Percentiles rank a stretch among this genome's conserved stretches.
phyloP scores from a whole-genome alignment of 2,113 vertebrate species.

The Muntiacus reevesi region DNA sequence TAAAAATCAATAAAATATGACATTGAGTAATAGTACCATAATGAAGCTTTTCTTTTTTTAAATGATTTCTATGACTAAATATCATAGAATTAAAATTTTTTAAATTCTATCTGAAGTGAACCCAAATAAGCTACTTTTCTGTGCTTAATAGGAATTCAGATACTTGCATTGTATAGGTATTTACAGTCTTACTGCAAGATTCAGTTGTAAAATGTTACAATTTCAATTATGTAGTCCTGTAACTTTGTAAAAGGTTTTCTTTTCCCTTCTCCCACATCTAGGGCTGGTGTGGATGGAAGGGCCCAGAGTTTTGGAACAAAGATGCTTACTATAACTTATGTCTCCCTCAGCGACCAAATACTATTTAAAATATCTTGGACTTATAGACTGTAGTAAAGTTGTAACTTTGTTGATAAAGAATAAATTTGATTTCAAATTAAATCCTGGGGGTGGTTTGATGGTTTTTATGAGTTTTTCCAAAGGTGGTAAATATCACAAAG shows the following conservation, averaged over 20 bases:
- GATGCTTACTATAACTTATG: conserved; percentile 97
- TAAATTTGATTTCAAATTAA: conserved; percentile 41
- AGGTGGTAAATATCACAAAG: neutral
- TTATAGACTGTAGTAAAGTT: neutral
- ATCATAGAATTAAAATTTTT: neutral
- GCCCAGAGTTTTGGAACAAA: conserved; percentile 94
- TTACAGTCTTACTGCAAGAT: neutral
- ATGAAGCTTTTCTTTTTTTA: neutral
- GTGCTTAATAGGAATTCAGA: neutral
- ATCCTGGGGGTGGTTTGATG: neutral
- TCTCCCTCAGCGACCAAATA: conserved; percentile 91
- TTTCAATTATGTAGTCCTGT: neutral
- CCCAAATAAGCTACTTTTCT: neutral
- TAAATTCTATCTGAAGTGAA: neutral
- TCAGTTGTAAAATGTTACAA: neutral
- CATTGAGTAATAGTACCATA: neutral
- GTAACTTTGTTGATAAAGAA: conserved; percentile 51
- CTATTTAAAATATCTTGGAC: conserved; percentile 80
- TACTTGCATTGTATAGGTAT: neutral
- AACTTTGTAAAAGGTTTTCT: conserved; percentile 24
- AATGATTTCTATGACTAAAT: neutral
- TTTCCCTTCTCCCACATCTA: conserved; percentile 73
- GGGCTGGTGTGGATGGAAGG: conserved; percentile 99
- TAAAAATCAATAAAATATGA: neutral
- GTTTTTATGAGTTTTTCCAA: neutral